Percentiles rank a stretch among this genome's conserved stretches.
Conservation (phyloP, 2,113 vertebrate genomes). For the Hippocampus guttulatus region DNA sequence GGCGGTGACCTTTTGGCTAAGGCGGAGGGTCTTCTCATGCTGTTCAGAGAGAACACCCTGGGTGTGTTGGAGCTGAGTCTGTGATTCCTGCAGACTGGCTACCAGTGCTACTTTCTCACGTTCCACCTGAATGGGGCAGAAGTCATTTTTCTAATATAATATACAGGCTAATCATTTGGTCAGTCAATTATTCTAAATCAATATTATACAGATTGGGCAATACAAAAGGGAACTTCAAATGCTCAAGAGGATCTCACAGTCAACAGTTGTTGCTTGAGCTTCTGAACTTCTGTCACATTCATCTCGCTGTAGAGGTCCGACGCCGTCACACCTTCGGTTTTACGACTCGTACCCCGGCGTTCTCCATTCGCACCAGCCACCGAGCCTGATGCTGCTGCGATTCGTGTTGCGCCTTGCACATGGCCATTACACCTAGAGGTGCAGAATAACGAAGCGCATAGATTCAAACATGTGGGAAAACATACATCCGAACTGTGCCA, state of each 20-base stretch:
- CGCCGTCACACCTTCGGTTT: constrained; percentile 73
- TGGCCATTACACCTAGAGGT: constrained; percentile 79
- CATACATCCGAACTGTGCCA: not conserved
- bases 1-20: constrained; percentile 79
- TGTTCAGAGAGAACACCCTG: constrained; percentile 90
- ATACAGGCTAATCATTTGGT: not conserved
- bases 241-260: constrained; percentile 69
- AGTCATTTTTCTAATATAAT: not conserved
- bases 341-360: constrained; percentile 72
- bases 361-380: constrained; percentile 79
- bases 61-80: constrained; percentile 88
- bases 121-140: constrained; percentile 78
- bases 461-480: not conserved
- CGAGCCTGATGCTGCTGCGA: constrained; percentile 26
- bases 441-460: not conserved
- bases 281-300: constrained; percentile 94
- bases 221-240: not conserved
- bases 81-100: constrained; percentile 86
- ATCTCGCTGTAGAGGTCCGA: constrained; percentile 91
- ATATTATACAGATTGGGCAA: not conserved
- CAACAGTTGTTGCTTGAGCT: constrained; percentile 90
- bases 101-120: constrained; percentile 84
- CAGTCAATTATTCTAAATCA: not conserved
- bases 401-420: constrained; percentile 58
- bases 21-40: constrained; percentile 80